These are phyloP conservation scores for Plotosus lineatus DNA, from an alignment of 2,113 vertebrate genomes.

Conservation along the genomic window DNA sequence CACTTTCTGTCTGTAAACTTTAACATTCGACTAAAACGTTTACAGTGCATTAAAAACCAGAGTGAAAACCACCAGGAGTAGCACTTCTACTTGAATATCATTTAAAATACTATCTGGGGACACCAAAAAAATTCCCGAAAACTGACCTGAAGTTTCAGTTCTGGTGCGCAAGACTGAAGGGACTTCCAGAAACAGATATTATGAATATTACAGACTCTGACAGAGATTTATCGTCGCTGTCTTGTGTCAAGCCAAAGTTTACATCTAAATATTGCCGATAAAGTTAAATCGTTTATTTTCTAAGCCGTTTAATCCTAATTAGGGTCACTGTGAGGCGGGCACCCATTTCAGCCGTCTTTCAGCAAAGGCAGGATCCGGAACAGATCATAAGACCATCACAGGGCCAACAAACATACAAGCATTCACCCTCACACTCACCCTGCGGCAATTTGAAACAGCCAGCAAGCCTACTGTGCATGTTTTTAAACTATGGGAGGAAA, in stretches of 20 bases:
- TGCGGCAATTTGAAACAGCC: too few species aligned
- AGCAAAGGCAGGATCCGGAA: too few species aligned
- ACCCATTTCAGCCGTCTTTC: too few species aligned
- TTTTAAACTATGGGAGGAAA: too few species aligned
- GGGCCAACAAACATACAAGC: too few species aligned
- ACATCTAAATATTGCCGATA: not conserved
- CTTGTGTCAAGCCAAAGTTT: not conserved
- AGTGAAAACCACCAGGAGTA: not conserved
- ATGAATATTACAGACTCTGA: not conserved
- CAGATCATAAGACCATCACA: too few species aligned
- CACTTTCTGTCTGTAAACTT: not conserved
- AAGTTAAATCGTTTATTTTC: too few species aligned
- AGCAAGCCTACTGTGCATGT: too few species aligned
- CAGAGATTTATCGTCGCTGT: not conserved
- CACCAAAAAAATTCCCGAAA: not conserved
- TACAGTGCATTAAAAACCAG: not conserved
- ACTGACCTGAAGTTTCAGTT: constrained; percentile 12
- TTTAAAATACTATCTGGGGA: not conserved
- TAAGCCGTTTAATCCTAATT: too few species aligned
- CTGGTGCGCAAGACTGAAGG: not conserved
- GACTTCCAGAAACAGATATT: not conserved
- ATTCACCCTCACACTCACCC: too few species aligned
- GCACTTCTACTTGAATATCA: not conserved
- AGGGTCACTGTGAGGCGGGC: not conserved
- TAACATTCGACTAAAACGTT: not conserved